Evolutionary conservation across 2,888 invertebrate genomes (phyloP).

Genomic region (Dorcus hopei): DNA sequence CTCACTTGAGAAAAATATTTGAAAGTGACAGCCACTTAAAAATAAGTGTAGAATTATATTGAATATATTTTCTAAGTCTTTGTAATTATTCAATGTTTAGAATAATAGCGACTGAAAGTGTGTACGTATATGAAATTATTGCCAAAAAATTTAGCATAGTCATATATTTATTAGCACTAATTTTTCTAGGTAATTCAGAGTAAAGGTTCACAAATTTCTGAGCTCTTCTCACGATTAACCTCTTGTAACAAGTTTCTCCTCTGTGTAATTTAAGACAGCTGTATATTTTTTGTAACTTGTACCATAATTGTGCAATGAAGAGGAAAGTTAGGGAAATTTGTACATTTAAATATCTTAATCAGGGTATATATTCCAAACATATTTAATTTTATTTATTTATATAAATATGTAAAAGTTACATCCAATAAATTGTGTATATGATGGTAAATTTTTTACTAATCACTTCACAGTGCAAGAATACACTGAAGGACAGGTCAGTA

Average conservation of each 20-base stretch:
- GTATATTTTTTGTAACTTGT: not conserved
- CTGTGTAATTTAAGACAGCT: not conserved
- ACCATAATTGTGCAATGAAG: not conserved
- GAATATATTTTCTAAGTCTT: not conserved
- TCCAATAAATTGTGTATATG: slow-evolving; percentile 8
- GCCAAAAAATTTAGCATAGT: too few relatives aligned
- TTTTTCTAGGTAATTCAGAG: too few relatives aligned
- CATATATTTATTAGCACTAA: too few relatives aligned
- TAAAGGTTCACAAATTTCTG: too few relatives aligned
- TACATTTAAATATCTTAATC: slow-evolving; percentile 35
- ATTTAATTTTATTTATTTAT: slow-evolving; percentile 33
- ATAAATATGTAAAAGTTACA: slow-evolving; percentile 20
- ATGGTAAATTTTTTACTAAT: not conserved
- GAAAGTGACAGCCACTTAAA: too few relatives aligned
- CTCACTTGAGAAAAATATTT: too few relatives aligned
- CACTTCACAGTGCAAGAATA: too few relatives aligned
- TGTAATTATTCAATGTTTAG: not conserved
- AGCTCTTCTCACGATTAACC: too few relatives aligned
- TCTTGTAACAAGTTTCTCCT: too few relatives aligned
- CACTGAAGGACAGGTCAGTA: too few relatives aligned
- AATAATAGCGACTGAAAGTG: not conserved
- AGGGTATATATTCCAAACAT: slow-evolving; percentile 43
- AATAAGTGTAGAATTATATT: not conserved
- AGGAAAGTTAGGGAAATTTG: not conserved
- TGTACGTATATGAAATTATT: too few relatives aligned